Evolutionary conservation across 2,888 invertebrate species (phyloP), one percentile per base, ranked within the genome.

Genomic region (Conistra vaccinii): DNA sequence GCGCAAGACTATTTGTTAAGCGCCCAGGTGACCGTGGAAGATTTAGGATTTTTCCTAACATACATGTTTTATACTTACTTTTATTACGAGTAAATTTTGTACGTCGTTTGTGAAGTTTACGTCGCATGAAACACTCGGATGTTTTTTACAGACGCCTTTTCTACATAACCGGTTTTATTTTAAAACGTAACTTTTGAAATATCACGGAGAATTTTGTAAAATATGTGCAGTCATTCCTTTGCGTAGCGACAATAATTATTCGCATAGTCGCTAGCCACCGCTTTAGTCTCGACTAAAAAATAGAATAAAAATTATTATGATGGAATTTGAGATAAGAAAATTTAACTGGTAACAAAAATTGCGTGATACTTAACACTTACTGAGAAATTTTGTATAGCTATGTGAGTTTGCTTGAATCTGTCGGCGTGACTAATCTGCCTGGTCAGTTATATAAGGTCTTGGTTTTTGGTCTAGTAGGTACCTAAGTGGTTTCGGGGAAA

Each of bases 1-100:
- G 90, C 87, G 84, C 89, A 90, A 89, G 88, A 92, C 94, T 91
- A 95, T 95, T 95, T 94, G 95, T 94, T 93, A 92, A 88, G 90
- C 90, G 91, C 89, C 89, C 93, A 95, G 95, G 95, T 94, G 95
- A 95, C 93, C 93, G 89, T 87, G 89, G 91, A 87, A 81, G 84
- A 87, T 87, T 87, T 81, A 85, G 84, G 84, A 80, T 86, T 87
- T 87, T 87, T 83, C 74, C 80, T 78, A 73, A 83, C 83, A 85
- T 78, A 87, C 75, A 81, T 76, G 79, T 67, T 81, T 85, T 75
- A 82, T 81, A 78, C 70, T 76, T 80, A 78, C 68, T 80, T 83
- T 83, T 86, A 85, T 76, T 79, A 84, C 69, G 78, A 81, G 79
- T 69, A 80, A 74, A 76, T 75, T 86, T 85, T 82, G 66, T 80